Conservation (phyloP, 1,140 invertebrate genomes). For the Anastrepha obliqua region DNA sequence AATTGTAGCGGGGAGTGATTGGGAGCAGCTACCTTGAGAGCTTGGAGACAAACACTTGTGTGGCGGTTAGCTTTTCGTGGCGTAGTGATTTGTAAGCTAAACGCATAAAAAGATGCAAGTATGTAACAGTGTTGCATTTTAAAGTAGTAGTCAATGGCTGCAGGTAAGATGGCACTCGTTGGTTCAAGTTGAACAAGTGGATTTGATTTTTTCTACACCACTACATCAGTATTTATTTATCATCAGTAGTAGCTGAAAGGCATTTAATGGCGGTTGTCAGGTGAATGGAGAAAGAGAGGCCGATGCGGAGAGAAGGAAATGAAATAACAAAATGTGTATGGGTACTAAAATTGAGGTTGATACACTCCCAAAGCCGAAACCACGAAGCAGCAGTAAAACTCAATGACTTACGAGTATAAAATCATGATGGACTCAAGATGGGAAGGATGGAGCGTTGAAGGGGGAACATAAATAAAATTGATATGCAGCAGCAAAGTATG, state of each 20-base stretch:
- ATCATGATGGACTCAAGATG: not conserved
- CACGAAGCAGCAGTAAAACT: not conserved
- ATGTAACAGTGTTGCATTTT: slow-evolving; percentile 10
- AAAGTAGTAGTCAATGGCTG: not conserved
- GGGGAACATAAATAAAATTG: not conserved
- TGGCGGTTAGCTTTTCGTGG: not conserved
- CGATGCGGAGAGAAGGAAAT: too few relatives aligned
- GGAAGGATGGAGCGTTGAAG: too few relatives aligned
- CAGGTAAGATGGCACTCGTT: not conserved
- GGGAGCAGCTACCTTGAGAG: not conserved
- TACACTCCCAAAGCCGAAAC: not conserved
- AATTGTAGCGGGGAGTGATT: not conserved
- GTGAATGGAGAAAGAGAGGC: too few relatives aligned
- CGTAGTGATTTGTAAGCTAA: slow-evolving; percentile 26
- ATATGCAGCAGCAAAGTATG: not conserved
- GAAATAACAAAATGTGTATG: not conserved
- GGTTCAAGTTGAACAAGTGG: not conserved
- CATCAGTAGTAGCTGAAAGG: not conserved
- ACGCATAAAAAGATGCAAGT: slow-evolving; percentile 4
- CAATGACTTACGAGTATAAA: slow-evolving; percentile 17
- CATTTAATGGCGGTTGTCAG: too few relatives aligned
- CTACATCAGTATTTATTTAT: not conserved
- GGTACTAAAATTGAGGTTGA: slow-evolving; percentile 48
- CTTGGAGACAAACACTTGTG: not conserved
- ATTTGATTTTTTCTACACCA: not conserved